Evolutionary conservation across 2,888 invertebrate species (phyloP).

Genomic region (Pediacus dermestoides): DNA sequence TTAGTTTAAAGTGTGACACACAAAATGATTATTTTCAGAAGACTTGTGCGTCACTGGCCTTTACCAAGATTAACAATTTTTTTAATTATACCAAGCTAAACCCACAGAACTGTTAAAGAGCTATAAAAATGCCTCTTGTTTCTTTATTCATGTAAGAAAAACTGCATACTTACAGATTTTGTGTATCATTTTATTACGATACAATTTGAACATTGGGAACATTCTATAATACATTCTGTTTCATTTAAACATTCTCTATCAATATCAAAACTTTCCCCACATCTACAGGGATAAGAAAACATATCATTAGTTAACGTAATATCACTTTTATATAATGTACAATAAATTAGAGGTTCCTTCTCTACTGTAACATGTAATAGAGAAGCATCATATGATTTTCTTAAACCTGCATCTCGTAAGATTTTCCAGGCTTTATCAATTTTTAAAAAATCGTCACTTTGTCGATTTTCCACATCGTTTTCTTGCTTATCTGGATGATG

Average conservation of each 20-base stretch:
- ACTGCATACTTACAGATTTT: no score
- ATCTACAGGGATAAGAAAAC: conserved; percentile 62
- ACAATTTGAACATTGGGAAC: conserved; percentile 72
- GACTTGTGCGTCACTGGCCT: no score
- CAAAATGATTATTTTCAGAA: no score
- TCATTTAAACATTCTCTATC: conserved; percentile 43
- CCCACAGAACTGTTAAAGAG: no score
- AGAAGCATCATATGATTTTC: conserved; percentile 64
- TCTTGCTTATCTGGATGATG: conserved; percentile 61
- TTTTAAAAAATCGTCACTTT: conserved; percentile 25
- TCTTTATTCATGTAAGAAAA: no score
- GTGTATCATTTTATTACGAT: conserved; percentile 58
- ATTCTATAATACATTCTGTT: conserved; percentile 56
- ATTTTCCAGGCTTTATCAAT: conserved; percentile 68
- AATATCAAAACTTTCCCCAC: conserved; percentile 62
- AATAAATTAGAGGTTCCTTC: conserved; percentile 59
- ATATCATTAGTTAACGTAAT: conserved; percentile 49
- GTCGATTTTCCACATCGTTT: neutral
- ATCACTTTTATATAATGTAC: conserved; percentile 53
- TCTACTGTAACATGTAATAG: conserved; percentile 58
- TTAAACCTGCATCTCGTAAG: conserved; percentile 57
- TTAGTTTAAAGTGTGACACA: no score
- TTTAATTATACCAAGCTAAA: no score
- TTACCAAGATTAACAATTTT: no score
- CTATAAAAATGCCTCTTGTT: no score